Evolutionary conservation across 2,797 vertebrate genomes (phyloP), one percentile per base, ranked within the genome.

Genomic region (Gila robusta): DNA sequence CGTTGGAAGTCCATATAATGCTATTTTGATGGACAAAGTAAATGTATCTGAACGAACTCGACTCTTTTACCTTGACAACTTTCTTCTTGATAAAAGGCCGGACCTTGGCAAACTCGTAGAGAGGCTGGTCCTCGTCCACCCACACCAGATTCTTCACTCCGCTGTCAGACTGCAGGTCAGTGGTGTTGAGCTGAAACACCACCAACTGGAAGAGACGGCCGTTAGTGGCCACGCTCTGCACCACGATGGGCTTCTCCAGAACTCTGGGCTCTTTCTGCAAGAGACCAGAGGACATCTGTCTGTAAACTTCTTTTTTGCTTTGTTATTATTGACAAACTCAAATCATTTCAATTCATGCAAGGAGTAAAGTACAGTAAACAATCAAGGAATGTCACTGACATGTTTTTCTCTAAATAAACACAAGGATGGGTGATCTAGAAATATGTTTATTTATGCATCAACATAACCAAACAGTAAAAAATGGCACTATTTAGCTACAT

Each of bases 131-230:
- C 1, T 94, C 91, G 21, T 99, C 98, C 86, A 98, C 56, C 98
- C 98, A 99, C 4, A 94, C 97, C 47, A 97, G 91, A 89, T 99
- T 99, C 93, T 99, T 99, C 84, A 98, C 2, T 0, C 98, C 98
- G 0, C 93, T 91, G 0, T 90, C 92, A 6, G 95, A 93, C 47
- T 91, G 89, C 10, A 99, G 93, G 66, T 97, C 96, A 2, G 97
- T 97, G 69, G 98, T 99, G 90, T 99, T 99, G 88, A 99, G 94
- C 92, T 99, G 98, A 85, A 99, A 96, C 74, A 98, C 94, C 89
- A 97, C 82, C 47, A 98, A 99, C 82, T 98, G 97, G 94, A 99
- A 99, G 32, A 96, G 52, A 10, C 96, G 94, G 0, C 98, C 98
- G 0, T 99, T 97, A 0, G 96, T 98, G 84, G 95, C 97, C 84